These are phyloP conservation scores for Cheilosia vernalis DNA, from an alignment of 2,888 invertebrate genomes.

Conservation along the genomic window DNA sequence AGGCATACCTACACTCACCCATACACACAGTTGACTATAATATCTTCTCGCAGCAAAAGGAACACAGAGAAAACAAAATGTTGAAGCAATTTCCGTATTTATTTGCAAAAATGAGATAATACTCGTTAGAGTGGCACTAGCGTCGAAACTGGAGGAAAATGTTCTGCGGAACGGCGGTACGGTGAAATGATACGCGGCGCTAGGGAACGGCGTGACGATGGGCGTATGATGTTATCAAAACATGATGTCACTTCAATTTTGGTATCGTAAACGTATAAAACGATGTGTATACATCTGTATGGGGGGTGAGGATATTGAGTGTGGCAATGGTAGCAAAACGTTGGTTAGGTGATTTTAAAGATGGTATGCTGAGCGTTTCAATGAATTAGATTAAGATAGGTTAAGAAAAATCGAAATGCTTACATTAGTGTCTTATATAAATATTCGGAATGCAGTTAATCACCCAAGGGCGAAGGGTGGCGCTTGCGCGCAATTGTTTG, in stretches of 20 bases:
- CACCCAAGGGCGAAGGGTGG: no score
- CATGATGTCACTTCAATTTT: conserved; percentile 69
- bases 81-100: conserved; percentile 69
- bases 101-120: conserved; percentile 69
- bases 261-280: conserved; percentile 22
- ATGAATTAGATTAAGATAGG: no score
- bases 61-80: conserved; percentile 9
- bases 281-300: conserved; percentile 1
- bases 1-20: conserved; percentile 46
- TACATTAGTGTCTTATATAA: no score
- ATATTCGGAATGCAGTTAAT: no score
- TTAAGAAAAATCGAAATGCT: no score
- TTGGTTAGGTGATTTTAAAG: no score
- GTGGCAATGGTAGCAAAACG: no score
- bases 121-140: conserved; percentile 50
- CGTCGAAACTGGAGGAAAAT: conserved; percentile 6
- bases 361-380: no score
- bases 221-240: conserved; percentile 61
- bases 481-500: no score
- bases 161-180: conserved; percentile 17
- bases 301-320: no score
- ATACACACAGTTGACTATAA: conserved; percentile 4
- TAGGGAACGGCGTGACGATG: conserved; percentile 20
- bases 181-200: conserved; percentile 23
- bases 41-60: conserved; percentile 37